These are phyloP conservation scores for Strigamia maritima DNA, from an alignment of 2,888 invertebrate genomes.

Conservation along the genomic window DNA sequence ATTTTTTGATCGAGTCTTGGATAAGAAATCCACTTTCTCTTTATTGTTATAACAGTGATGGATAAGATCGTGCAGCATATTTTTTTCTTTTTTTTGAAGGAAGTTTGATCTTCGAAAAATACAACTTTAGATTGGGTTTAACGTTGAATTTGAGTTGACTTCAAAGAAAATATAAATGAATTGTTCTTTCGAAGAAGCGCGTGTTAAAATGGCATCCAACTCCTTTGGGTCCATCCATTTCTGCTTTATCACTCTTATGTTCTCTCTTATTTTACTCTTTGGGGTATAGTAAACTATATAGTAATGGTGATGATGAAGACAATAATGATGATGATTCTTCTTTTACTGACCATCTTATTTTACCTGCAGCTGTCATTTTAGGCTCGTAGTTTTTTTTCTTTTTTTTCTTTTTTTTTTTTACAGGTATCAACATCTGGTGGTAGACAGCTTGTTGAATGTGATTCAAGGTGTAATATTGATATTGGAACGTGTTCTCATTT, in stretches of 20 bases:
- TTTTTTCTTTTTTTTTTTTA: background rate
- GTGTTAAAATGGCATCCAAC: background rate
- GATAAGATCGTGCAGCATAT: background rate
- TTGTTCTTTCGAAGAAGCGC: background rate
- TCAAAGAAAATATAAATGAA: background rate
- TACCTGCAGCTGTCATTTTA: background rate
- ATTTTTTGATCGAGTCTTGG: background rate
- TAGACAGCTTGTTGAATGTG: background rate
- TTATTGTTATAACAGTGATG: background rate
- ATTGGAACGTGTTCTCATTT: background rate
- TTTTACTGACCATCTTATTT: background rate
- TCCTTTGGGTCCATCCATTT: background rate
- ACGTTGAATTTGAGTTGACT: background rate
- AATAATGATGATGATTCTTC: background rate
- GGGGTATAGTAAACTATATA: background rate
- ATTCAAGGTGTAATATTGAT: background rate
- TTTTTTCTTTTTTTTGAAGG: background rate
- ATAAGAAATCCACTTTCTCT: background rate
- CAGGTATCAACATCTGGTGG: background rate
- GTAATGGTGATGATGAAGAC: background rate
- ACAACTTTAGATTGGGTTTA: background rate
- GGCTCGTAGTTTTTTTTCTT: too few relatives aligned
- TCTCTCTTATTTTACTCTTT: background rate
- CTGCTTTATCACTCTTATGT: background rate
- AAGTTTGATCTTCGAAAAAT: background rate